A percentile compares a stretch with the other conserved stretches of the same genome.
Evolutionary conservation across 2,113 vertebrate genomes (phyloP).

Genomic region (Vimba vimba): DNA sequence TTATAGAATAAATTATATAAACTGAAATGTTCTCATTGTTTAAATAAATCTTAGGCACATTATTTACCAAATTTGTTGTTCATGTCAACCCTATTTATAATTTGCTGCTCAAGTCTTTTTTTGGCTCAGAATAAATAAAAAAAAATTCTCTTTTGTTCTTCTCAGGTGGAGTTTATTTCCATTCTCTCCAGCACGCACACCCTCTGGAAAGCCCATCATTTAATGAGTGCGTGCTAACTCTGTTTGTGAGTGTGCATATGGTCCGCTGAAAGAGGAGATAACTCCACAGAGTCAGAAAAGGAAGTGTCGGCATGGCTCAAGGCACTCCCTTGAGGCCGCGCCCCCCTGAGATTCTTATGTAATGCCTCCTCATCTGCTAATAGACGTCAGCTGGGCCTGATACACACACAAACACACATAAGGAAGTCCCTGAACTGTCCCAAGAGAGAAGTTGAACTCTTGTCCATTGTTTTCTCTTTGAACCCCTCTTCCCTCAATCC

Average conservation of each 20-base stretch:
- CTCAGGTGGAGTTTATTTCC: constrained; percentile 37
- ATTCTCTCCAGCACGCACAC: background rate
- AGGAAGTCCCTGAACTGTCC: constrained; percentile 40
- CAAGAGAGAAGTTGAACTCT: constrained; percentile 31
- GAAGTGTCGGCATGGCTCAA: constrained; percentile 43
- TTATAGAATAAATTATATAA: background rate
- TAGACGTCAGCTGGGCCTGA: constrained; percentile 22
- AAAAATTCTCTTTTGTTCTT: background rate
- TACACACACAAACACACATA: background rate
- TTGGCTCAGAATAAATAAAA: background rate
- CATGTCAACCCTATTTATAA: background rate
- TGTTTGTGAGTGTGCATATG: constrained; percentile 9
- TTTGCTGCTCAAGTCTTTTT: background rate
- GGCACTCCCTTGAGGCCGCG: constrained; percentile 20
- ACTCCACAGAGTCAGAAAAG: background rate
- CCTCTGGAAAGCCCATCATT: constrained; percentile 8
- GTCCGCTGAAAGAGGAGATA: background rate
- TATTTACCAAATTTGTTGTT: background rate
- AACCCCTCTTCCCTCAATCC: background rate
- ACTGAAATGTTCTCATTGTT: background rate
- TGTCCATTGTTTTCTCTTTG: constrained; percentile 27
- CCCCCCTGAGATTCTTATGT: constrained; percentile 48
- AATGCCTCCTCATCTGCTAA: constrained; percentile 31
- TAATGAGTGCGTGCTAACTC: constrained; percentile 20
- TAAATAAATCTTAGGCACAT: background rate